Conservation (phyloP, 2,113 vertebrate species). For the human (Homo sapiens) region GRCh38 chr14:22375501-22376000, state of each 20-base stretch:
- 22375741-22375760: constrained; percentile 11
- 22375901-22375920: not conserved
- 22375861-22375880: not conserved
- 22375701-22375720: not conserved
- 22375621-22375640: not conserved
- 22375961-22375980: not conserved
- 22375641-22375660: not conserved
- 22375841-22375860: not conserved
- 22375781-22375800: not conserved
- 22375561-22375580: not conserved
- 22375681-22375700: not conserved
- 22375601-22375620: not conserved
- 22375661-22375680: not conserved
- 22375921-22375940: not conserved
- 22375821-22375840: not conserved
- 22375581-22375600: not conserved
- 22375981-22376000: not conserved
- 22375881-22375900: not conserved
- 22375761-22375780: not conserved
- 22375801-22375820: not conserved
- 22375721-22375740: not conserved
- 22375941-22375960: constrained; percentile 13
- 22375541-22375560: not conserved
- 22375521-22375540: not conserved
- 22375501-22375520: not conserved